Evolutionary conservation across 2,888 invertebrate species (phyloP).

Genomic region (Thymelicus sylvestris): DNA sequence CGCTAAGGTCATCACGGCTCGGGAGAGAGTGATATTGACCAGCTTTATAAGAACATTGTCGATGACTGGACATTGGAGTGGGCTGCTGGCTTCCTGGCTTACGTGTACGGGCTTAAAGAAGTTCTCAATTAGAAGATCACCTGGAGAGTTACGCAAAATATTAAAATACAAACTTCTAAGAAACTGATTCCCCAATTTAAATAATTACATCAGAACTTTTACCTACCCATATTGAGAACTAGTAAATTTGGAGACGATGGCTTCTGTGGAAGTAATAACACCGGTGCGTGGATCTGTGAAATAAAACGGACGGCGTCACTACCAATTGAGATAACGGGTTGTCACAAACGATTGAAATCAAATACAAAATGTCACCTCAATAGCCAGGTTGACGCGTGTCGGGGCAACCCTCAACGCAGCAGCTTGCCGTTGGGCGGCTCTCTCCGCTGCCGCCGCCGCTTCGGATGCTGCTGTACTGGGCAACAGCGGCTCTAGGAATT

Average conservation of each 20-base stretch:
- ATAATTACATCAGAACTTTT: neutral
- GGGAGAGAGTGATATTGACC: conserved; percentile 87
- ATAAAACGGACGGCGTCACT: neutral
- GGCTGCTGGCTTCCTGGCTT: conserved; percentile 60
- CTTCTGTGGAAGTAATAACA: conserved; percentile 91
- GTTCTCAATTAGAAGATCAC: conserved; percentile 91
- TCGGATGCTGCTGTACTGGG: conserved; percentile 57
- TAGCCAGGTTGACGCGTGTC: conserved; percentile 85
- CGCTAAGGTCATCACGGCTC: conserved; percentile 89
- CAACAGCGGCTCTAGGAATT: conserved; percentile 84
- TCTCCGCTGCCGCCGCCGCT: conserved; percentile 67
- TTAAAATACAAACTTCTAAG: neutral
- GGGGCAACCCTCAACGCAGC: conserved; percentile 71
- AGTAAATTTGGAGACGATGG: conserved; percentile 91
- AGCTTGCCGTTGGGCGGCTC: conserved; percentile 63
- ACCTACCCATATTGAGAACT: conserved; percentile 88
- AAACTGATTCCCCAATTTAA: neutral
- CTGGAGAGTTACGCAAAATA: conserved; percentile 59
- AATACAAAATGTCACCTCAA: conserved; percentile 70
- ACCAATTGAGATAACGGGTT: too few species aligned
- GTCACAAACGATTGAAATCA: too few species aligned
- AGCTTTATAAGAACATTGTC: conserved; percentile 90
- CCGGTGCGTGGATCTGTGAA: conserved; percentile 87
- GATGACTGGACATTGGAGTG: conserved; percentile 80
- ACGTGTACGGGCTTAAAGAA: conserved; percentile 87